Evolutionary conservation across 2,888 invertebrate species (phyloP), one percentile per base, ranked within the genome.

Genomic region (Andrena chrysosceles): DNA sequence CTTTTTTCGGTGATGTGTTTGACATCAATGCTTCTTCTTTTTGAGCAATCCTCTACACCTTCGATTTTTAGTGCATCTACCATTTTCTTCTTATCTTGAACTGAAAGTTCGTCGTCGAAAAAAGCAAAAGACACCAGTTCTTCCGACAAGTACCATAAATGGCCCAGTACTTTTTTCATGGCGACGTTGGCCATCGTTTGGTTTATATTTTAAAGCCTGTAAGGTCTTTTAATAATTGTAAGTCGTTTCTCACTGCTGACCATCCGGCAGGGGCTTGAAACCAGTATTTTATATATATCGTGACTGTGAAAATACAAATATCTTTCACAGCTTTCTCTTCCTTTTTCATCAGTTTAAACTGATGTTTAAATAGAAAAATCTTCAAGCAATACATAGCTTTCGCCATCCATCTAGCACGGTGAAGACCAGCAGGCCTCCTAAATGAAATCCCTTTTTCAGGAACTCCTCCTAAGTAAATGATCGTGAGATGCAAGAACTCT

Each of bases 261-360:
- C 60, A 42, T 63, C 29, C 48, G n/a, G 31, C n/a, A 8, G 42
- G 29, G 8, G 35, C 60, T 29, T 42, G 23, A 60, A 72, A 49
- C 31, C 49, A 48, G 26, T 13, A 26, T 49, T 54, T 52, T 23
- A 52, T n/a, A 48, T 70, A 67, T 23, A 48, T 23, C 29, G 4
- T 49, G 20, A 67, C 67, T 31, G 48, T 52, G 31, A 29, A 67
- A 31, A 48, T 20, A 67, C 23, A 67, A 23, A 67, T 49, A 26
- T 67, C 52, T 26, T 26, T 42, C 84, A 86, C 84, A 13, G 77
- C 86, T 81, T 81, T 83, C 1, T 87, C 71, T 7, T 60, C 48
- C 31, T 74, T 62, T 20, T n/a, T 42, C 23, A 13, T 20, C 52
- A 52, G 52, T 52, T 52, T 20, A 52, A 52, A 64, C 48, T 64